These are phyloP conservation scores for Kryptolebias marmoratus DNA, from an alignment of 2,113 vertebrate species.

Conservation along the genomic window DNA sequence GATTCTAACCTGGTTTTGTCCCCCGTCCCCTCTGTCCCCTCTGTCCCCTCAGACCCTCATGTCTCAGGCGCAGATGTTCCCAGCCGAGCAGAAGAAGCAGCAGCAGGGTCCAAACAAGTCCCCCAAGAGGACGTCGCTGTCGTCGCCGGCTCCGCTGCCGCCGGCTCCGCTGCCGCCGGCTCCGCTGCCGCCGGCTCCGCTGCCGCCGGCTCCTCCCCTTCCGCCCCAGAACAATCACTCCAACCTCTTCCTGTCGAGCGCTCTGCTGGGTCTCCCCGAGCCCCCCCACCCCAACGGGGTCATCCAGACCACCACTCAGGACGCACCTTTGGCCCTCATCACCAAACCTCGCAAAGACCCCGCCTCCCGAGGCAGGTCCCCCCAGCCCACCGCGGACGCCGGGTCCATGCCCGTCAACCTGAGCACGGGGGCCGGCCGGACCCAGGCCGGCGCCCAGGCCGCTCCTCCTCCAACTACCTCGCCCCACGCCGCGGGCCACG, in stretches of 20 bases:
- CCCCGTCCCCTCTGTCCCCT: conserved; percentile 25
- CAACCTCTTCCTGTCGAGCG: conserved; percentile 94
- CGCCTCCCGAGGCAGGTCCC: conserved; percentile 81
- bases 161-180: conserved; percentile 67
- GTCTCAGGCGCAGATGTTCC: conserved; percentile 91
- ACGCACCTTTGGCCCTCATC: conserved; percentile 94
- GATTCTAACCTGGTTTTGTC: conserved; percentile 37
- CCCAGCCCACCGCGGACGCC: conserved; percentile 77
- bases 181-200: conserved; percentile 65
- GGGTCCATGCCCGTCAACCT: conserved; percentile 89
- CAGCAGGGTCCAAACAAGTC: conserved; percentile 87
- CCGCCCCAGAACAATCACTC: conserved; percentile 89
- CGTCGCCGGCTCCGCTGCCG: conserved; percentile 73
- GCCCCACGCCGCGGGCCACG: conserved; percentile 85
- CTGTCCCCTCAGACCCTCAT: conserved; percentile 74
- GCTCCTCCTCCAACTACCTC: conserved; percentile 81
- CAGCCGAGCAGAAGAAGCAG: conserved; percentile 90
- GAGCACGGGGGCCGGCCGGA: conserved; percentile 88
- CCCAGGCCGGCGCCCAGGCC: conserved; percentile 75
- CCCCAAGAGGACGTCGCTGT: conserved; percentile 88
- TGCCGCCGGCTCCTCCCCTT: conserved; percentile 73
- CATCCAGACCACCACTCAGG: conserved; percentile 95
- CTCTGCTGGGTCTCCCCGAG: conserved; percentile 89
- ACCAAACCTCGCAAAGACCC: conserved; percentile 90
- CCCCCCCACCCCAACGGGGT: conserved; percentile 90